Evolutionary conservation across 2,888 invertebrate species (phyloP), one percentile per base, ranked within the genome.

Genomic region (Cryptocephalus primarius): DNA sequence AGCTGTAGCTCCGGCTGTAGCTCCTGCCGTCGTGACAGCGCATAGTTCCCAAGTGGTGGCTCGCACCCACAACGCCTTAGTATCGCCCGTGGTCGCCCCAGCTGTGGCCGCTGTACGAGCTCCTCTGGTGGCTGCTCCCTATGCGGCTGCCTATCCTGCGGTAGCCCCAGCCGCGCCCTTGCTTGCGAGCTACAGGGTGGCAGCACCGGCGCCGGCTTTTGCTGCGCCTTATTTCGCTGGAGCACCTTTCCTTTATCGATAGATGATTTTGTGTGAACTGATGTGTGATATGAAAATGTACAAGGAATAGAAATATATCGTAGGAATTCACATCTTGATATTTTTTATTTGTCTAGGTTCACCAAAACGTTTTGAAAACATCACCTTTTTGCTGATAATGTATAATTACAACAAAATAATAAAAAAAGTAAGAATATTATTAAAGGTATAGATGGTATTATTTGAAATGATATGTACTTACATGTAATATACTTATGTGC

Each of bases 31-130:
- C 53, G 79, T 81, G 10, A 81, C 82, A 0, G 78, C 82, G 1
- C 75, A 77, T 58, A 80, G 82, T 66, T 78, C 79, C 8, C 80
- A 82, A 63, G 78, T 79, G 48, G 66, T 81, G 56, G 72, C 79
- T 31, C 73, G 80, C 54, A 79, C 79, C 62, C 75, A 77, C 68
- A 79, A 82, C 56, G 75, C 75, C 1, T 64, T 79, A 9, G 76
- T 75, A 8, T 10, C 40, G 10, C 40, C 14, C 4, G 14, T 40
- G 40, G 64, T 67, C 45, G 66, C 68, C 34, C 65, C 67, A 39
- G 51, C 51, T 22, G 63, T 65, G 8, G 64, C 68, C 9, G 55
- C 54, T 31, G 33, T 34, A 32, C 33, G 12, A 68, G 74, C 54
- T 69, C 67, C 39, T 42, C 65, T 68, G 31, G 70, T 73, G 9